Evolutionary conservation across 1,140 invertebrate species (phyloP).

Genomic region (Trypoxylus dichotomus): DNA sequence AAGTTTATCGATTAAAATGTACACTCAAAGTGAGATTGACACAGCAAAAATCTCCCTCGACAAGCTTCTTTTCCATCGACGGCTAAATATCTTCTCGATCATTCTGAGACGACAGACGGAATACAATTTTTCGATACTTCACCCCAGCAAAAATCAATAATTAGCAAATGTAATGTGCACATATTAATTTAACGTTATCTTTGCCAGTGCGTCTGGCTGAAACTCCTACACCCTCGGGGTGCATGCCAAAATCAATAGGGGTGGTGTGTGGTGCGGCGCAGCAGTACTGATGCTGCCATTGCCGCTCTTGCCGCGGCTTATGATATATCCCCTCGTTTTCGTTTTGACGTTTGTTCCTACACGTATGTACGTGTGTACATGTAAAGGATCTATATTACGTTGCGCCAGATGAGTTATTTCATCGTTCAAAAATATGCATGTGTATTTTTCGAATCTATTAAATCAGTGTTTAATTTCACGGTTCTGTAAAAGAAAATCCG

Average conservation of each 20-base stretch:
- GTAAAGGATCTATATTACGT: not conserved
- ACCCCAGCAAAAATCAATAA: conserved; percentile 5
- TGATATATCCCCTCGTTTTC: conserved; percentile 12
- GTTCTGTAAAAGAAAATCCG: not conserved
- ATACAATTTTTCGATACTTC: not conserved
- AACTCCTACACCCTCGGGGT: conserved; percentile 22
- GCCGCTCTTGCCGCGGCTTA: not conserved
- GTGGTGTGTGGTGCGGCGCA: not conserved
- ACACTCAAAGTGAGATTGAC: no score
- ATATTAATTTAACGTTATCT: conserved; percentile 23
- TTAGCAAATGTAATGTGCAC: conserved; percentile 23
- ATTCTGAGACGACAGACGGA: not conserved
- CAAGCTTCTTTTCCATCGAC: no score
- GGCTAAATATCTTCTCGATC: no score
- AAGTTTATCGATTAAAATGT: no score
- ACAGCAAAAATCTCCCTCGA: no score
- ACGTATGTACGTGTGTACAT: not conserved
- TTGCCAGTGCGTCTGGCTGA: not conserved
- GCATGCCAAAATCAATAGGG: conserved; percentile 23
- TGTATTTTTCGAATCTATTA: not conserved
- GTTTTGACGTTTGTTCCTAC: not conserved
- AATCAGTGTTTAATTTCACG: not conserved
- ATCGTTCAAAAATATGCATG: not conserved
- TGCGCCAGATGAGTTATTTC: not conserved
- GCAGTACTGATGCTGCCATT: not conserved